A percentile compares a stretch with the other conserved stretches of the same genome.
These are phyloP conservation scores for Thalassoma bifasciatum DNA, from an alignment of 2,113 vertebrate genomes.

Conservation along the genomic window DNA sequence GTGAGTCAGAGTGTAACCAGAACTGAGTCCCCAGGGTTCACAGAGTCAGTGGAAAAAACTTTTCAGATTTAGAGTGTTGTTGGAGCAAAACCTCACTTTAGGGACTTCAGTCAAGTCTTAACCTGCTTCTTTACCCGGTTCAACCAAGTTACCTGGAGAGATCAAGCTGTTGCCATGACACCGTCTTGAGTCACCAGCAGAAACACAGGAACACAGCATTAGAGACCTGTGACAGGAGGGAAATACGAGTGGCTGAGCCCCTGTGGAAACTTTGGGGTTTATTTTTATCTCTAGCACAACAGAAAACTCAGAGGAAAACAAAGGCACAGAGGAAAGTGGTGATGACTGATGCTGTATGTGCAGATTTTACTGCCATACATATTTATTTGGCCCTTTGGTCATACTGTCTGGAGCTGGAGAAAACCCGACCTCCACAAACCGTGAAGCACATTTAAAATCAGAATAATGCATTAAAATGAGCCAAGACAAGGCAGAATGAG, in stretches of 20 bases:
- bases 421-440: too few species aligned
- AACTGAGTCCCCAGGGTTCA: slow-evolving; percentile 17
- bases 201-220: slow-evolving; percentile 16
- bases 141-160: slow-evolving; percentile 11
- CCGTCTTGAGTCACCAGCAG: slow-evolving; percentile 15
- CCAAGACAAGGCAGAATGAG: neutral
- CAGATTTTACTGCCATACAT: neutral
- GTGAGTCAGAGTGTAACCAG: slow-evolving; percentile 19
- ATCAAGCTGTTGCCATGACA: slow-evolving; percentile 50
- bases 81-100: neutral
- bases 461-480: neutral
- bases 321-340: slow-evolving; percentile 22
- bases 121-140: slow-evolving; percentile 21
- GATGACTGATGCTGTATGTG: neutral
- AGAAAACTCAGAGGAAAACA: slow-evolving; percentile 54
- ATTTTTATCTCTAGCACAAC: slow-evolving; percentile 48
- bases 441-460: neutral
- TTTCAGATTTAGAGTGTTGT: neutral
- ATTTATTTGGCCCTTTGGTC: neutral
- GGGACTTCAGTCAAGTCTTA: slow-evolving; percentile 23
- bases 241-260: slow-evolving; percentile 16
- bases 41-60: slow-evolving; percentile 23
- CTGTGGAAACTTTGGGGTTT: slow-evolving; percentile 39
- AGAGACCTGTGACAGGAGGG: slow-evolving; percentile 9
- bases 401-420: neutral